Percentiles rank a stretch among this genome's conserved stretches.
These are phyloP conservation scores for Varanus komodoensis DNA, from an alignment of 2,113 vertebrate genomes.

Conservation along the genomic window DNA sequence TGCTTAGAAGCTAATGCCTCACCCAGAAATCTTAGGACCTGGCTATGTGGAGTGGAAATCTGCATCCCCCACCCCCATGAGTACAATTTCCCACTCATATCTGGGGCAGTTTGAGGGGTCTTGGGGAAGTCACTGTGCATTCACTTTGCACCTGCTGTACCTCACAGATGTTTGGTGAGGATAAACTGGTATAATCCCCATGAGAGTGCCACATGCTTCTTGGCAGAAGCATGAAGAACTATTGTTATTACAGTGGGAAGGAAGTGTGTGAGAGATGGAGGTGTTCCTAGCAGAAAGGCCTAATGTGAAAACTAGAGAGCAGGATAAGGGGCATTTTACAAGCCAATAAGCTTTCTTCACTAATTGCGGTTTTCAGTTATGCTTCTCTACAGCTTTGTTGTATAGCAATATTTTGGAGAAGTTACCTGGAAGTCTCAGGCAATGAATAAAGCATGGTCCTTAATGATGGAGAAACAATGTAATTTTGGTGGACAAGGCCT, in stretches of 20 bases:
- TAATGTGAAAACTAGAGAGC: not conserved
- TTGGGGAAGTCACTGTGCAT: not conserved
- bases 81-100: not conserved
- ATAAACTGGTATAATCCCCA: not conserved
- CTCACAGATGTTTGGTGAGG: too few relatives aligned
- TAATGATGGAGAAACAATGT: not conserved
- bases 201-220: too few relatives aligned
- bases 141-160: not conserved
- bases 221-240: not conserved
- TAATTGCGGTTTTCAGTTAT: not conserved
- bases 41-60: not conserved
- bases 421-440: slow-evolving; percentile 70
- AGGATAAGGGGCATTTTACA: not conserved
- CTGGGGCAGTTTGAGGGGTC: not conserved
- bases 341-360: too few relatives aligned
- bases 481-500: slow-evolving; percentile 40
- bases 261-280: too few relatives aligned
- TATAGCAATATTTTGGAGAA: not conserved
- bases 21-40: not conserved
- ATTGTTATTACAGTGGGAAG: not conserved
- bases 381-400: not conserved
- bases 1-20: not conserved
- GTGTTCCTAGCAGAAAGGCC: too few relatives aligned
- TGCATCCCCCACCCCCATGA: not conserved
- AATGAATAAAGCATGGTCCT: slow-evolving; percentile 12